Base-by-base conservation (phyloP, 2,888 invertebrate genomes). In the Heliconius erato region DNA sequence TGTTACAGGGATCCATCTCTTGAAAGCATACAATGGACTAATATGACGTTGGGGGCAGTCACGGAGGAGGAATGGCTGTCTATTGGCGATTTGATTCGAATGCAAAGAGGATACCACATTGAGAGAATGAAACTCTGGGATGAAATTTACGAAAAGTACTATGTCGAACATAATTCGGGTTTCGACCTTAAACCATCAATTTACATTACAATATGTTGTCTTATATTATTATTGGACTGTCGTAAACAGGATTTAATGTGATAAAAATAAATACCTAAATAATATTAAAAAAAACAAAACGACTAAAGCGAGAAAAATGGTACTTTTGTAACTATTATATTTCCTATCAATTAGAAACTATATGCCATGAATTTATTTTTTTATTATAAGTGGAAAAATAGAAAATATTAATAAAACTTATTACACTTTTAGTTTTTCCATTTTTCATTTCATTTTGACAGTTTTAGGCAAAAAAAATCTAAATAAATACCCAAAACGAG, bases 71-170 rank as follows among this genome's bases (percentile, higher is more conserved):
- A 87, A 54, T 93, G 91, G 90, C 83, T 95, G n/a, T 89, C 89
- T 3, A 92, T 94, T 49, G 89, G 85, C 7, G 79, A 84, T 0
- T 83, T 88, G 35, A 82, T 88, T 1, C 80, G 67, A 16, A 40
- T 85, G 63, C 79, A 79, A 79, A 87, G 77, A 14, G 94, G 94
- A 3, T 67, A 93, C 14, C 92, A 94, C 85, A 74, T 87, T 59
- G 86, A 89, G 7, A 90, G 95, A 0, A 85, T 94, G 80, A 82
- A 84, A 6, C 86, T 94, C 7, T 95, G 94, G 94, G 91, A 91
- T 1, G 88, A 90, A 5, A 88, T 95, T 26, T 94, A 94, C 86
- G 79, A 89, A n/a, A 84, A 90, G 2, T 87, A 94, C 87, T 95
- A 91, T 84, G 87, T 94, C 67, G 94, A 94, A 14, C 87, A 82